Evolutionary conservation across 2,113 vertebrate genomes (phyloP).

Genomic region (Glaucomys volans): DNA sequence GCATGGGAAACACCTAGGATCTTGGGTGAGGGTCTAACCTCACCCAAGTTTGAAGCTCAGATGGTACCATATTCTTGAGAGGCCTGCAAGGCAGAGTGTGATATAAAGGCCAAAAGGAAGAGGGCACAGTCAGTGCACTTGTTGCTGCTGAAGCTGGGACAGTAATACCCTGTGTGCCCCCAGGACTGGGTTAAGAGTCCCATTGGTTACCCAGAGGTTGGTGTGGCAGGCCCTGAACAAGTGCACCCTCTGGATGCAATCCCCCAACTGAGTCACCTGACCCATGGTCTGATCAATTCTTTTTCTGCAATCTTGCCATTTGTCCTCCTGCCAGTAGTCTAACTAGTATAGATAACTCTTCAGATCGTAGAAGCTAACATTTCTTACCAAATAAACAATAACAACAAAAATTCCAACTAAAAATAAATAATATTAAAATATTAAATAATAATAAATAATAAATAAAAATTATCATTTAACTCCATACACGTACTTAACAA

Average conservation of each 20-base stretch:
- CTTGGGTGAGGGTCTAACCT: background rate
- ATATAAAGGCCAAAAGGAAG: background rate
- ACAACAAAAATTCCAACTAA: background rate
- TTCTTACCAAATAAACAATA: slow-evolving; percentile 36
- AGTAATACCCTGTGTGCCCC: rapidly evolving
- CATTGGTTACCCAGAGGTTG: background rate
- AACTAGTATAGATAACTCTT: background rate
- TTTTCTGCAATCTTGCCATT: background rate
- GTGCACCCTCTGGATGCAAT: background rate
- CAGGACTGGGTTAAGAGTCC: background rate
- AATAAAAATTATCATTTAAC: slow-evolving; percentile 65
- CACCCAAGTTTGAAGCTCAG: background rate
- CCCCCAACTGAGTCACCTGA: background rate
- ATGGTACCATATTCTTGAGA: background rate
- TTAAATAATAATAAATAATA: too few relatives aligned
- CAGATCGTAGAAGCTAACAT: background rate
- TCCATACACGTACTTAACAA: slow-evolving; percentile 57
- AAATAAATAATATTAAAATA: too few relatives aligned
- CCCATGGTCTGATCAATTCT: background rate
- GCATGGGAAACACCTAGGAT: background rate
- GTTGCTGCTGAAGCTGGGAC: too few relatives aligned
- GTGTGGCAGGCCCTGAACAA: background rate
- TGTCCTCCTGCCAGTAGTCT: too few relatives aligned
- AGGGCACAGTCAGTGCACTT: too few relatives aligned
- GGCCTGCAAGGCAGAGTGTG: background rate